Percentiles rank a stretch among this genome's conserved stretches.
Conservation (phyloP, 2,888 invertebrate species). For the Dynastes hyllus region DNA sequence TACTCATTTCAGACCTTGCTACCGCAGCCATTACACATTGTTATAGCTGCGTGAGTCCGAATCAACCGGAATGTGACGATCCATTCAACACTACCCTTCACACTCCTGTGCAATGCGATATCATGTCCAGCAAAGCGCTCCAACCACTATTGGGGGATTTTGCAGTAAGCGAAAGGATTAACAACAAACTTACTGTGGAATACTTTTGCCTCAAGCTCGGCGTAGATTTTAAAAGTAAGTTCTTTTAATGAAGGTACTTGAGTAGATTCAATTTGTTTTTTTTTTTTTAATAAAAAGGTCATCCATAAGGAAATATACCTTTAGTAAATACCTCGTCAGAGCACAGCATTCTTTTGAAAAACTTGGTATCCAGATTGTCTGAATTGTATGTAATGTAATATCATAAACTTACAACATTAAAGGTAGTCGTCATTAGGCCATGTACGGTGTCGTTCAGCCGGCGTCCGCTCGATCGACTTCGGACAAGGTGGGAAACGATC, state of each 20-base stretch:
- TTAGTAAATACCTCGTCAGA: no score
- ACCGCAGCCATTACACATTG: conserved; percentile 13
- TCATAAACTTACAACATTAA: no score
- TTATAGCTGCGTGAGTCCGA: conserved; percentile 17
- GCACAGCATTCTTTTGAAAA: no score
- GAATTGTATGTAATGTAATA: no score
- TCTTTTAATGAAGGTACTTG: conserved; percentile 57
- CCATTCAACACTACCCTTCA: conserved; percentile 25
- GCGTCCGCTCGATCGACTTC: no score
- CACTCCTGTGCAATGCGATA: not conserved
- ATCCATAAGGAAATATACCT: no score
- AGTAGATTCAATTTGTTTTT: no score
- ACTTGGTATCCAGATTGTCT: no score
- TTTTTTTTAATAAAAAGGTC: no score
- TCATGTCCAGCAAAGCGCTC: not conserved
- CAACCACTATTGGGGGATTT: not conserved
- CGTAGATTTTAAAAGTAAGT: conserved; percentile 55
- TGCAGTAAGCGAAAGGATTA: conserved; percentile 1
- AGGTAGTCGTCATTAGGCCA: no score
- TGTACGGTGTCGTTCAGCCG: no score
- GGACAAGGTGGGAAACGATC: no score
- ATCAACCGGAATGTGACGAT: conserved; percentile 31
- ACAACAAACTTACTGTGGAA: not conserved
- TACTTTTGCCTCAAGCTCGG: conserved; percentile 39
- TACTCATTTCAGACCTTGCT: not conserved